Evolutionary conservation across 1,140 invertebrate species (phyloP), one percentile per base, ranked within the genome.

Genomic region (Drosophila pachea): DNA sequence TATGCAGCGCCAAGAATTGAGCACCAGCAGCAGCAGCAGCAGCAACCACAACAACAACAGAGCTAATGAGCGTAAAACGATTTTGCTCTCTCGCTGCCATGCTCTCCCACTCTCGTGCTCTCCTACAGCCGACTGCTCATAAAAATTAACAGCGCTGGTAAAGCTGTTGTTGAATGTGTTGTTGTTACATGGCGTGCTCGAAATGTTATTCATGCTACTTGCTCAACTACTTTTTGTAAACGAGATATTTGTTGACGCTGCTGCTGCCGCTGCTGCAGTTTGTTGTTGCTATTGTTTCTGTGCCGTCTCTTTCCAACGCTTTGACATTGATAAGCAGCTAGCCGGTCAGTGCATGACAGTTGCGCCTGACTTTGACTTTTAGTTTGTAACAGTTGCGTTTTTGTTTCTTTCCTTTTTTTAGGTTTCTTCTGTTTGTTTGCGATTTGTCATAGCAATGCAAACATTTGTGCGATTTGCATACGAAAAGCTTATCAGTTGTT

Each of bases 251-350:
- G 59, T 38, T 55, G 43, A 33, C 54, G 29, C 8, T 32, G 14
- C 12, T 29, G 58, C 29, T 29, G 47, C 36, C 42, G 54, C 31
- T 38, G n/a, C 40, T 49, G n/a, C n/a, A n/a, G n/a, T n/a, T n/a
- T n/a, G n/a, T n/a, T n/a, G n/a, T n/a, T n/a, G n/a, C n/a, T n/a
- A 22, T 32, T 42, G 16, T 53, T 61, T 14, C 66, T 68, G 63
- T 66, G 63, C 63, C 47, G 55, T 48, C 48, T 58, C 43, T 50
- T 32, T 50, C 54, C 66, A 59, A 63, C 49, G 65, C 47, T 74
- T 68, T 84, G 81, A 79, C 81, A 84, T 86, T 84, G 79, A 84
- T 76, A 73, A 65, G 22, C 22, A 22, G 79, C 67, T 55, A 35
- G 49, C 38, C 55, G 35, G 5, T 5, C 33, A 52, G 50, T 62